Evolutionary conservation across 2,888 invertebrate genomes (phyloP), one percentile per base, ranked within the genome.

Genomic region (Tetrapedia diversipes): DNA sequence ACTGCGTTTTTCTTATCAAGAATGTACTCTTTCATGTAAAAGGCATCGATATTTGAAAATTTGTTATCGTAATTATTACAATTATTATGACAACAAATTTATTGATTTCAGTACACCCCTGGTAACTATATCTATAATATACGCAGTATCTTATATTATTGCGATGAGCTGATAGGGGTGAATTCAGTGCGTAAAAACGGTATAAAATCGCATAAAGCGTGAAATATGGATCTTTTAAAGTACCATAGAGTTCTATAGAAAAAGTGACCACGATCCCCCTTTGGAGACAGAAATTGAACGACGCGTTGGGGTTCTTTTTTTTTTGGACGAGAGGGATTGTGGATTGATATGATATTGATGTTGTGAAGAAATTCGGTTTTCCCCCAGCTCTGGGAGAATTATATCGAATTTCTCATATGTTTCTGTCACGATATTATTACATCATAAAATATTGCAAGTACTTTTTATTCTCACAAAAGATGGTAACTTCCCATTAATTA

Each of bases 141-240:
- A n/a, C n/a, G n/a, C n/a, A n/a, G n/a, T n/a, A n/a, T n/a, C n/a
- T n/a, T n/a, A n/a, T n/a, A n/a, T n/a, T n/a, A n/a, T n/a, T n/a
- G n/a, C n/a, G n/a, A n/a, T n/a, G n/a, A n/a, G n/a, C n/a, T 7
- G 27, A 27, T 27, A 2, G 1, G 6, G 19, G 16, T 11, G 14
- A 56, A 22, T 19, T 16, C 29, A 4, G 7, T 2, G 7, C 8
- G n/a, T 2, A 19, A 19, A 2, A 2, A 43, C 8, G 43, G 10
- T 43, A 43, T 7, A 43, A 8, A 43, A 19, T 43, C 43, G 19
- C 19, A n/a, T 19, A 24, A 16, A 4, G 34, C 19, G 51, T 64
- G 57, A 63, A 56, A 53, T 45, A 61, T 63, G 27, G 19, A 45
- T 32, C 41, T 49, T 8, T n/a, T 22, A 39, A 49, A 49, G 56